Conservation (phyloP, 1,140 invertebrate species). For the Conus betulinus region DNA sequence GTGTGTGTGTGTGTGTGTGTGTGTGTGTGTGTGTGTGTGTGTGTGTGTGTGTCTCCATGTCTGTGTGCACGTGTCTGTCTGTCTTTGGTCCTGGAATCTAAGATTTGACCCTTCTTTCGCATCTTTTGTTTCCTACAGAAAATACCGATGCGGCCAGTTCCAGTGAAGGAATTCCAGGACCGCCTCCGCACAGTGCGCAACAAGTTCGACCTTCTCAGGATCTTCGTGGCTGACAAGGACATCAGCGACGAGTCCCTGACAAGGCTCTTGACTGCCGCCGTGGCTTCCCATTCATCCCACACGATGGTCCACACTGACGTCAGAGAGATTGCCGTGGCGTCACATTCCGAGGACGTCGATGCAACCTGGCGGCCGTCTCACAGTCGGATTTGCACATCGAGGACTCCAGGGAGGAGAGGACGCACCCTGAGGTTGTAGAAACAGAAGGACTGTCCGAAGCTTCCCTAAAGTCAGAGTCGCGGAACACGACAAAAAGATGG, state of each 20-base stretch:
- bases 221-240: constrained; percentile 37
- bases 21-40: constrained; percentile 5
- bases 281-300: not conserved
- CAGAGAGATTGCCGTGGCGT: not conserved
- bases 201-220: constrained; percentile 37
- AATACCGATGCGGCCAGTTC: constrained; percentile 31
- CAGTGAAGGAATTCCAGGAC: constrained; percentile 34
- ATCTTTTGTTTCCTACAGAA: constrained; percentile 19
- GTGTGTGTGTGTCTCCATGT: not conserved
- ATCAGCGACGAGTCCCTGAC: constrained; percentile 32
- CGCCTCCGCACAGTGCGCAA: not conserved
- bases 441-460: not conserved
- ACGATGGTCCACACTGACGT: not conserved
- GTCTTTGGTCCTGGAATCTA: not conserved
- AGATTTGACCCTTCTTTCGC: too few species aligned
- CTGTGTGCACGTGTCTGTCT: not conserved
- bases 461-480: not conserved
- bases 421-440: not conserved
- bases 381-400: not conserved
- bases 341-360: not conserved
- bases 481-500: not conserved
- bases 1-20: not conserved
- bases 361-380: not conserved
- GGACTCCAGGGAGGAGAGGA: not conserved
- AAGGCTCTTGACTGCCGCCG: constrained; percentile 8